These are phyloP conservation scores for Epinephelus cyanopodus DNA, from an alignment of 2,113 vertebrate species.

Conservation along the genomic window DNA sequence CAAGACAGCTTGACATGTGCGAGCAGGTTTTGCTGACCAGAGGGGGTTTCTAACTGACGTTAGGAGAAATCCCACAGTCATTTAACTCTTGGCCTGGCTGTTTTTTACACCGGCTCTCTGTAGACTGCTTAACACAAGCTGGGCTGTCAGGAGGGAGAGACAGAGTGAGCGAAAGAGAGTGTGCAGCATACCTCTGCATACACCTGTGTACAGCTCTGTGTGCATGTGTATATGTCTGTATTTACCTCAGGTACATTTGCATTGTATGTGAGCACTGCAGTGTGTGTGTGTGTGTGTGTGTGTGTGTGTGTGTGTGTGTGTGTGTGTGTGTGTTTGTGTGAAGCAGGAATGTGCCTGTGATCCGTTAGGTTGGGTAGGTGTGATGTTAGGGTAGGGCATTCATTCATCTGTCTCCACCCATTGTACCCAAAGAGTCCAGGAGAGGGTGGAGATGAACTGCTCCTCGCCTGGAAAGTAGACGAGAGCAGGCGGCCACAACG, in stretches of 20 bases:
- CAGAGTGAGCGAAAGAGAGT: neutral
- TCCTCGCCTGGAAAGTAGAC: too few species aligned
- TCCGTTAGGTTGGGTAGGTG: too few species aligned
- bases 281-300: neutral
- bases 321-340: neutral
- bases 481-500: too few species aligned
- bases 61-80: conserved; percentile 76
- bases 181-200: neutral
- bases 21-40: conserved; percentile 69
- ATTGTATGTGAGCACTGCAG: neutral
- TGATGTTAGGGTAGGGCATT: too few species aligned
- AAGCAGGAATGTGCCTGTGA: conserved; percentile 13
- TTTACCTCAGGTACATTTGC: neutral
- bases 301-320: neutral
- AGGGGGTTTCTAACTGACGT: conserved; percentile 66
- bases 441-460: too few species aligned
- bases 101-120: conserved; percentile 58
- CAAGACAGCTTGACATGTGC: conserved; percentile 77
- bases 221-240: conserved; percentile 12
- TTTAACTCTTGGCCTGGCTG: conserved; percentile 64
- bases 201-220: neutral
- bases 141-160: conserved; percentile 46
- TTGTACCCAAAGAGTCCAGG: too few species aligned
- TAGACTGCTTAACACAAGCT: conserved; percentile 47
- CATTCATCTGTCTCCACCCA: too few species aligned